These are phyloP conservation scores for Colletes gigas DNA, from an alignment of 1,140 invertebrate species.

Conservation along the genomic window DNA sequence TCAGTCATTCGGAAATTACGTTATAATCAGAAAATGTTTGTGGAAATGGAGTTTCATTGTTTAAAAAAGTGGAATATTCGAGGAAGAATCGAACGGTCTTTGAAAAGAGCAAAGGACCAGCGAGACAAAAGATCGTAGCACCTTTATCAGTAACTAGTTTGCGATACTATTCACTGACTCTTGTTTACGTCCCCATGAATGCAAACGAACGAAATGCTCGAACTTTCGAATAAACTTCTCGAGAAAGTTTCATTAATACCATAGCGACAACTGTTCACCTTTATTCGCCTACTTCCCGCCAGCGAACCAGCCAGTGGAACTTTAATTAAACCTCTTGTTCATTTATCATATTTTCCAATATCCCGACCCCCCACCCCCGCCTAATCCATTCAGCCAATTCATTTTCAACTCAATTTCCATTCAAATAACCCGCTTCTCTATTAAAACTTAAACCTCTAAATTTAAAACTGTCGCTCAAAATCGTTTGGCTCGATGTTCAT, in stretches of 20 bases:
- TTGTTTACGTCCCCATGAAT: slow-evolving; percentile 6
- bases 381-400: slow-evolving; percentile 30
- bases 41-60: too few species aligned
- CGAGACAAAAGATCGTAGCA: background rate
- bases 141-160: background rate
- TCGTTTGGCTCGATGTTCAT: background rate
- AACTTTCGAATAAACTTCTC: slow-evolving; percentile 16
- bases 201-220: background rate
- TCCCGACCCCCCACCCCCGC: background rate
- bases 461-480: background rate
- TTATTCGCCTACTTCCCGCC: slow-evolving; percentile 28
- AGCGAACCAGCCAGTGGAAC: slow-evolving; percentile 11
- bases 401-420: slow-evolving; percentile 28
- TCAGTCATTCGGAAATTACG: too few species aligned
- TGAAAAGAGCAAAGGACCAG: background rate
- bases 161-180: background rate
- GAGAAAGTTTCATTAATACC: slow-evolving; percentile 41
- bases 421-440: slow-evolving; percentile 20
- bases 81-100: background rate
- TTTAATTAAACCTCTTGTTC: slow-evolving; percentile 46
- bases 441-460: background rate
- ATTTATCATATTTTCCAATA: slow-evolving; percentile 48
- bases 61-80: background rate
- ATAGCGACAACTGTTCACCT: slow-evolving; percentile 22
- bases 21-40: too few species aligned